These are phyloP conservation scores for Eledone cirrhosa DNA, from an alignment of 2,888 invertebrate species.

Conservation along the genomic window DNA sequence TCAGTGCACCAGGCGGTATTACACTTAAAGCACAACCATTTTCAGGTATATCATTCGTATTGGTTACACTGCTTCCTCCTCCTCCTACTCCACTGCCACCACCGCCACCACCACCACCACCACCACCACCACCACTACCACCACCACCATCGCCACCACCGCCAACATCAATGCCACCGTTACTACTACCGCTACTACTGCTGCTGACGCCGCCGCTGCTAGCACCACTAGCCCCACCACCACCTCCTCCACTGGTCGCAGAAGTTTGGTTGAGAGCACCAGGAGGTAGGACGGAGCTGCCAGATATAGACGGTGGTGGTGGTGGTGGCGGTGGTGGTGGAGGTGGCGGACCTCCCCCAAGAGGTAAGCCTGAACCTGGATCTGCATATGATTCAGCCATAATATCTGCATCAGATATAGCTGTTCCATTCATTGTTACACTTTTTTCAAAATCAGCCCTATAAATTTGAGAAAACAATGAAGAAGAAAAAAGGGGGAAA, in stretches of 20 bases:
- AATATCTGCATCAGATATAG: conserved; percentile 52
- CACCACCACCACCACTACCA: not conserved
- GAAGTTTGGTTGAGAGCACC: conserved; percentile 28
- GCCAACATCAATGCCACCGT: not conserved
- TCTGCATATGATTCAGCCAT: conserved; percentile 51
- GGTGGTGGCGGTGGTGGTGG: conserved; percentile 24
- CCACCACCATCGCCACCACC: not conserved
- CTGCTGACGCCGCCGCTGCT: not conserved
- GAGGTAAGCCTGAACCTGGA: conserved; percentile 33
- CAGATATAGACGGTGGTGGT: conserved; percentile 18
- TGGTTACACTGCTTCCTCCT: conserved; percentile 18
- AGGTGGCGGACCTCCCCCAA: conserved; percentile 32
- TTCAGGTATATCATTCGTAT: conserved; percentile 19
- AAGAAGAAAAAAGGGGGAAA: not conserved
- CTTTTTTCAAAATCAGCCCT: conserved; percentile 28
- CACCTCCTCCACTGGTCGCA: conserved; percentile 27
- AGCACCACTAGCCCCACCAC: conserved; percentile 27
- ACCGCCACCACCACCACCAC: not conserved
- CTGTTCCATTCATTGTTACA: conserved; percentile 22
- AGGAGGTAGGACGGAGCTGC: conserved; percentile 27
- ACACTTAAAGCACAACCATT: conserved; percentile 26
- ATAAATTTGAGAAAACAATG: not conserved
- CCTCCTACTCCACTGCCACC: conserved; percentile 3
- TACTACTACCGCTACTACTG: not conserved
- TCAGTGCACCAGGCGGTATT: conserved; percentile 20